Percentiles rank a stretch among this genome's conserved stretches.
phyloP scores from a whole-genome alignment of 2,888 invertebrate species.

The Halictus quadricinctus region DNA sequence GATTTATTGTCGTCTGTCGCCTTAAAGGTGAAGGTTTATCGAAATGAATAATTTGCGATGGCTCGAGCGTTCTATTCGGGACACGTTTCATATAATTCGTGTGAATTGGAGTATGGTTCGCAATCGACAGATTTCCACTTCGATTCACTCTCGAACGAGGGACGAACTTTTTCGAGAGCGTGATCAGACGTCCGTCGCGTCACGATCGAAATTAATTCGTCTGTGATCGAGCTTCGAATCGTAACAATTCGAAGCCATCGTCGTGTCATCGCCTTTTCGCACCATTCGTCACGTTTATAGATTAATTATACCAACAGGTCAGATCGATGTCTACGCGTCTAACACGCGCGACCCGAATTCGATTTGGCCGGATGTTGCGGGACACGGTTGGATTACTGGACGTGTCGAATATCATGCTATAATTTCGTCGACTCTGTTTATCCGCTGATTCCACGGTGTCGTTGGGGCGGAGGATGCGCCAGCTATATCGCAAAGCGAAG shows the following conservation, averaged over 20 bases:
- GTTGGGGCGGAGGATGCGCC: constrained; percentile 27
- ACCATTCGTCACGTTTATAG: constrained; percentile 29
- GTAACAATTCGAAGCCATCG: background rate
- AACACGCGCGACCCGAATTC: constrained; percentile 53
- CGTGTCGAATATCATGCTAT: constrained; percentile 57
- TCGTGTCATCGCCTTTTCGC: constrained; percentile 7
- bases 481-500: constrained; percentile 22
- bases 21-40: background rate
- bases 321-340: constrained; percentile 35
- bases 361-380: constrained; percentile 56
- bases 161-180: background rate
- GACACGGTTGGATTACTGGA: constrained; percentile 54
- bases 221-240: background rate
- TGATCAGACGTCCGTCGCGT: background rate
- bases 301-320: constrained; percentile 31
- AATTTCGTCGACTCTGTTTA: constrained; percentile 56
- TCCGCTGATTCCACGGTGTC: constrained; percentile 35
- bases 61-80: background rate
- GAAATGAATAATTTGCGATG: background rate
- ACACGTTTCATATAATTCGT: background rate
- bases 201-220: background rate
- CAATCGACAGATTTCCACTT: background rate
- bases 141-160: background rate
- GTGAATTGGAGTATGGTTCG: background rate
- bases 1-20: background rate